Evolutionary conservation across 2,797 vertebrate genomes (phyloP).

Genomic region (Oreonectes daqikongensis): DNA sequence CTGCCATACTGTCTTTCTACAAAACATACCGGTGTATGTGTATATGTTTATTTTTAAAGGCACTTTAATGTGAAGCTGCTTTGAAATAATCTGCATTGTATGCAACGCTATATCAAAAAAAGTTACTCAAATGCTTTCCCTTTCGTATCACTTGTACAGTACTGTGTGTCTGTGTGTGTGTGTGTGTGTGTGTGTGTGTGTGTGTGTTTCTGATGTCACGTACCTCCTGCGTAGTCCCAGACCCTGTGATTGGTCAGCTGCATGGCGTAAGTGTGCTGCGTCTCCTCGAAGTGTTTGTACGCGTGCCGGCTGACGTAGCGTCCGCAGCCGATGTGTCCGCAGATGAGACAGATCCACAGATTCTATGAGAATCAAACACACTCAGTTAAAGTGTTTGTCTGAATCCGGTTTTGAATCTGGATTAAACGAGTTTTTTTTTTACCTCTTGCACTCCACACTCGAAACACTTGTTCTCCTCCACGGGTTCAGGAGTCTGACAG

Average conservation of each 20-base stretch:
- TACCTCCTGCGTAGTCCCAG: conserved; percentile 98
- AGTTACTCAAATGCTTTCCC: too few species aligned
- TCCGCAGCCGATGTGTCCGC: conserved; percentile 96
- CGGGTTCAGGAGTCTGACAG: conserved; percentile 96
- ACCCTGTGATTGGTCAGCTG: conserved; percentile 97
- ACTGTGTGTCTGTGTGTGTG: background rate
- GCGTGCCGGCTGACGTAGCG: conserved; percentile 95
- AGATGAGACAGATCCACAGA: conserved; percentile 97
- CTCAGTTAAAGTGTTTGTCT: background rate
- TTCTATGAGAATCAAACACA: conserved; percentile 76
- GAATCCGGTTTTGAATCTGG: background rate
- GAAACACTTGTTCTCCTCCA: conserved; percentile 98
- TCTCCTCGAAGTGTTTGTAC: conserved; percentile 98
- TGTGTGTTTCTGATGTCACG: background rate
- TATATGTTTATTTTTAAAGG: too few species aligned
- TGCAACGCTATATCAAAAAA: too few species aligned
- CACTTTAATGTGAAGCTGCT: too few species aligned
- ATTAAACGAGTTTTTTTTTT: conserved; percentile 36
- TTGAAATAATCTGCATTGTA: too few species aligned
- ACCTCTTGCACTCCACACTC: conserved; percentile 98
- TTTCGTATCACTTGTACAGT: too few species aligned
- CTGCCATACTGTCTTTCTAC: too few species aligned
- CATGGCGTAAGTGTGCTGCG: conserved; percentile 98
- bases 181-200: background rate
- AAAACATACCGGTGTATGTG: too few species aligned